phyloP scores from a whole-genome alignment of 2,797 vertebrate species.

The Astyanax mexicanus region DNA sequence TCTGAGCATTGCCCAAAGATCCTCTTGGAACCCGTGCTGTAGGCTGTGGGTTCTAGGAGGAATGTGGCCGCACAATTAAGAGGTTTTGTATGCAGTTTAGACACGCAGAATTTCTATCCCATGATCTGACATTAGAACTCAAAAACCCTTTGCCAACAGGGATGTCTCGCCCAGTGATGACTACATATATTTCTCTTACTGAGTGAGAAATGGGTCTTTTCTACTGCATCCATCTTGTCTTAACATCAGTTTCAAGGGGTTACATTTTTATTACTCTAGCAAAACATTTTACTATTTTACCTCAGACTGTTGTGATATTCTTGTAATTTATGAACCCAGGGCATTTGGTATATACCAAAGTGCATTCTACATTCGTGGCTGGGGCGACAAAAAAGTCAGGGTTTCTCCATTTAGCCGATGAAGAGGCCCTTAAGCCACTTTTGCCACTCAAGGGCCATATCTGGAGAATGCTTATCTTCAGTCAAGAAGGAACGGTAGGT shows the following conservation, averaged over 20 bases:
- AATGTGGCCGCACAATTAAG: conserved; percentile 39
- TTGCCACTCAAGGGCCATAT: conserved; percentile 73
- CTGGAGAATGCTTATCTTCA: conserved; percentile 76
- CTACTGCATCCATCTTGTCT: conserved; percentile 74
- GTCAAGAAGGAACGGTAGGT: conserved; percentile 37
- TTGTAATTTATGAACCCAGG: conserved; percentile 87
- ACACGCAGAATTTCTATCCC: conserved; percentile 28
- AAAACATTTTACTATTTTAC: conserved; percentile 88
- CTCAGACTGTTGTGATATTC: conserved; percentile 90
- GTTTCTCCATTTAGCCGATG: conserved; percentile 81
- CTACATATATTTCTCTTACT: conserved; percentile 42
- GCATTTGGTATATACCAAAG: conserved; percentile 99
- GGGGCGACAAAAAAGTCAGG: conserved; percentile 60
- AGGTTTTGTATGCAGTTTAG: conserved; percentile 53
- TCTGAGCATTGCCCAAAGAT: conserved; percentile 60
- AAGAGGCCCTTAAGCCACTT: conserved; percentile 84
- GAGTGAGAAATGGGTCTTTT: conserved; percentile 77
- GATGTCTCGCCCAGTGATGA: conserved; percentile 47
- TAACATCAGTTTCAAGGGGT: conserved; percentile 74
- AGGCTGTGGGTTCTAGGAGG: conserved; percentile 34
- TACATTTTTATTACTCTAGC: conserved; percentile 61
- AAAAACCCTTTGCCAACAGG: conserved; percentile 46
- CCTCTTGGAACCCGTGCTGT: conserved; percentile 40
- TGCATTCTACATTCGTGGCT: conserved; percentile 92
- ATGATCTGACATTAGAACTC: conserved; percentile 31